Conservation (phyloP, 2,113 vertebrate genomes). For the Microtus montanus region DNA sequence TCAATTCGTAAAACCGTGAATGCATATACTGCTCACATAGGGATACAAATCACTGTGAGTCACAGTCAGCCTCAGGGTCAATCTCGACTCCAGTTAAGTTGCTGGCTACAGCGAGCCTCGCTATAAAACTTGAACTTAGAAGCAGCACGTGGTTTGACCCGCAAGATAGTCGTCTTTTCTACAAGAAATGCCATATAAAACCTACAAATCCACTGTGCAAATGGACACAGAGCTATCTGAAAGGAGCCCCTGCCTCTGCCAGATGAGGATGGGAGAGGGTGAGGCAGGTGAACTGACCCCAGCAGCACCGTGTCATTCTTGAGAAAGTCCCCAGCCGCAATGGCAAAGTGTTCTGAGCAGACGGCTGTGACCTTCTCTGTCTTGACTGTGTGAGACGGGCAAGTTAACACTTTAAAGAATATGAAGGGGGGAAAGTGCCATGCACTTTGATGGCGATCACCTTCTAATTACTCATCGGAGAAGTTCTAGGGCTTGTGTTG, state of each 20-base stretch:
- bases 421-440: not conserved
- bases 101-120: not conserved
- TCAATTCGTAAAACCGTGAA: constrained; percentile 59
- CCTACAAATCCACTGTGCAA: not conserved
- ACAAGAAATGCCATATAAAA: not conserved
- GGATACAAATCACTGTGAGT: constrained; percentile 60
- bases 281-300: not conserved
- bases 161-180: not conserved
- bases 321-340: not conserved
- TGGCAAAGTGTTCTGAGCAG: not conserved
- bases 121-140: constrained; percentile 49
- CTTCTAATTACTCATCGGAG: constrained; percentile 18
- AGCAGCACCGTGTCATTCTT: not conserved
- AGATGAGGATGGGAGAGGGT: not conserved
- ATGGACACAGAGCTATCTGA: not conserved
- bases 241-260: not conserved
- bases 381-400: not conserved
- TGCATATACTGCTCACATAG: constrained; percentile 36
- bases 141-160: not conserved
- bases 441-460: not conserved
- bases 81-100: constrained; percentile 39
- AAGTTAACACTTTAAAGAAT: not conserved
- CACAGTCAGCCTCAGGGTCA: constrained; percentile 43
- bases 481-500: not conserved
- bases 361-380: not conserved